Conservation (phyloP, 1,140 invertebrate genomes). For the Lasioglossum baleicum region DNA sequence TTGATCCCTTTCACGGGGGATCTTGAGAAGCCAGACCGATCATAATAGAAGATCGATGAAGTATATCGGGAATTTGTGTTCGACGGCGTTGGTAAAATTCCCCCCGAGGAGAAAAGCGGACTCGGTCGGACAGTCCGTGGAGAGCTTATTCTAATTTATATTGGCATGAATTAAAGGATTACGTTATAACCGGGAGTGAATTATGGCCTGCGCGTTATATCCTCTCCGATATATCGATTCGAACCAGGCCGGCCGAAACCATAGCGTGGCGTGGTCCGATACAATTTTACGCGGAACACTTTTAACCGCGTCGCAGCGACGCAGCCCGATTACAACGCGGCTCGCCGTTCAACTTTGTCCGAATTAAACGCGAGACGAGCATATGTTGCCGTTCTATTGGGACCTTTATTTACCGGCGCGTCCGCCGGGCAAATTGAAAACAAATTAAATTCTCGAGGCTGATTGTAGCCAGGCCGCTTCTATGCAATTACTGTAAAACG, state of each 20-base stretch:
- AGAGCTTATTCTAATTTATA: constrained; percentile 62
- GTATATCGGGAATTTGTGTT: neutral
- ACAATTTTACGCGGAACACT: constrained; percentile 24
- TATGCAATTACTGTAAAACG: constrained; percentile 63
- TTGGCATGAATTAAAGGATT: constrained; percentile 63
- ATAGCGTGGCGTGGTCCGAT: neutral
- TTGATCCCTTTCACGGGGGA: neutral
- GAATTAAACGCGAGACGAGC: constrained; percentile 44
- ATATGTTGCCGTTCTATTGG: constrained; percentile 7
- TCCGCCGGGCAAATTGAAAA: constrained; percentile 57
- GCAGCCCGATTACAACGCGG: neutral
- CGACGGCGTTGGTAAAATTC: constrained; percentile 11
- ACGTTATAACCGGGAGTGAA: constrained; percentile 59
- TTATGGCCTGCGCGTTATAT: constrained; percentile 51
- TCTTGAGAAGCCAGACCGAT: constrained; percentile 5
- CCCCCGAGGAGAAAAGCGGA: constrained; percentile 11
- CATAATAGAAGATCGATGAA: constrained; percentile 5
- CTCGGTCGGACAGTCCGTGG: constrained; percentile 36
- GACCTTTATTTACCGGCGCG: constrained; percentile 40
- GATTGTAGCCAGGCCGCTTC: constrained; percentile 27
- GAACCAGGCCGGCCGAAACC: constrained; percentile 22
- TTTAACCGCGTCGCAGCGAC: constrained; percentile 17
- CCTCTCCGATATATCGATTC: constrained; percentile 58
- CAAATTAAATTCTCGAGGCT: constrained; percentile 60
- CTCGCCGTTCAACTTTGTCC: constrained; percentile 23